These are phyloP conservation scores for Xanthia icteritia DNA, from an alignment of 2,888 invertebrate species.

Conservation along the genomic window DNA sequence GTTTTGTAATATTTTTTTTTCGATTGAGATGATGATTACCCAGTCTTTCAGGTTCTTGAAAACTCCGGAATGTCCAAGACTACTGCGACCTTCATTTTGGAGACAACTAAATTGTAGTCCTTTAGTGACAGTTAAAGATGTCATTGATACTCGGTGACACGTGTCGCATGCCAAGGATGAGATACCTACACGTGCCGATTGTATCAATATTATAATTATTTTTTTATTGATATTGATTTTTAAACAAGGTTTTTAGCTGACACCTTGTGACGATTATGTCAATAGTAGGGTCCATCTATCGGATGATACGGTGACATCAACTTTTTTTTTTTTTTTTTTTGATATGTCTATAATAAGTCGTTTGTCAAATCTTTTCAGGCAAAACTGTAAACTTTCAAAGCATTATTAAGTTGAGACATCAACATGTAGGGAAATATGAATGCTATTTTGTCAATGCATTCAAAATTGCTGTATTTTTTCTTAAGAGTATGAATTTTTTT, in stretches of 20 bases:
- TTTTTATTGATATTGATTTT: background rate
- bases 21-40: background rate
- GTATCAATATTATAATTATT: conserved; percentile 28
- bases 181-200: background rate
- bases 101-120: background rate
- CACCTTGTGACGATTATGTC: conserved; percentile 18
- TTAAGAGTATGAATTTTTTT: too few relatives aligned
- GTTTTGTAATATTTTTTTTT: background rate
- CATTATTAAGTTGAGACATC: background rate
- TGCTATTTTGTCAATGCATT: background rate
- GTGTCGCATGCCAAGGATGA: background rate
- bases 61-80: background rate
- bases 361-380: background rate
- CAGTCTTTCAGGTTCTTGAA: background rate
- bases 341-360: background rate
- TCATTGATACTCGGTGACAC: conserved; percentile 3
- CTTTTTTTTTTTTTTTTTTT: background rate
- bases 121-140: background rate
- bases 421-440: background rate
- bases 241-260: conserved; percentile 4
- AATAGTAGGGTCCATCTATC: background rate
- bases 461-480: too few relatives aligned
- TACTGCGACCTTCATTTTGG: background rate
- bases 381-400: background rate
- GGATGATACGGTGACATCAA: background rate